These are phyloP conservation scores for Holothuria glaberrima DNA, from an alignment of 35 echinoderm and acorn worm genomes.

Conservation along the genomic window DNA sequence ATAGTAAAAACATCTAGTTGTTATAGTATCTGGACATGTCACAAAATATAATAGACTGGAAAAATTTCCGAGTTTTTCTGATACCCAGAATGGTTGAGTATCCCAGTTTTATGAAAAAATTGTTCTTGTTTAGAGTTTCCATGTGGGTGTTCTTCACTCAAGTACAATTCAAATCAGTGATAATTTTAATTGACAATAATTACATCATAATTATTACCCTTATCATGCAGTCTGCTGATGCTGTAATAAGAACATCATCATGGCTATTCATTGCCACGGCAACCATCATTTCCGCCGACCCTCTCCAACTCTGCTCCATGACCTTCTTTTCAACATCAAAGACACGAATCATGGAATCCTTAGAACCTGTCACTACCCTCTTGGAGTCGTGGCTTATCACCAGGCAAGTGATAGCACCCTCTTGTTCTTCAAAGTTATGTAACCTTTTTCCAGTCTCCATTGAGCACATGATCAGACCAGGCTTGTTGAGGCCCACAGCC, in stretches of 20 bases:
- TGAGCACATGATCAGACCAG: constrained; percentile 74
- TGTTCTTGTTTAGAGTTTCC: no score
- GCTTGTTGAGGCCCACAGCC: constrained; percentile 68
- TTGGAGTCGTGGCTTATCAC: constrained; percentile 66
- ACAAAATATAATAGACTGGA: no score
- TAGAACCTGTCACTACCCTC: constrained; percentile 71
- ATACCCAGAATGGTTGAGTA: no score
- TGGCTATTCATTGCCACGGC: constrained; percentile 82
- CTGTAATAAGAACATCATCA: constrained; percentile 89
- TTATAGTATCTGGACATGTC: no score
- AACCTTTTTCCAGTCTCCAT: constrained; percentile 69
- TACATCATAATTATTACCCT: constrained; percentile 59
- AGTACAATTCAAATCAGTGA: no score
- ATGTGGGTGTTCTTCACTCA: no score
- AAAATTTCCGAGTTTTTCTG: no score
- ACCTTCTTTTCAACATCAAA: constrained; percentile 70
- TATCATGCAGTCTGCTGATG: constrained; percentile 81
- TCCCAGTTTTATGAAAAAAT: no score
- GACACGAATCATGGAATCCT: constrained; percentile 73
- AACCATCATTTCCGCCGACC: constrained; percentile 71
- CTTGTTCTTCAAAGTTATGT: constrained; percentile 75
- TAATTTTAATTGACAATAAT: not conserved
- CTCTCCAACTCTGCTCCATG: constrained; percentile 73
- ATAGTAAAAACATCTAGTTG: no score
- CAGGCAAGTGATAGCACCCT: constrained; percentile 73